Base-by-base conservation (phyloP, 2,797 vertebrate species). In the Crypturellus tataupa region DNA sequence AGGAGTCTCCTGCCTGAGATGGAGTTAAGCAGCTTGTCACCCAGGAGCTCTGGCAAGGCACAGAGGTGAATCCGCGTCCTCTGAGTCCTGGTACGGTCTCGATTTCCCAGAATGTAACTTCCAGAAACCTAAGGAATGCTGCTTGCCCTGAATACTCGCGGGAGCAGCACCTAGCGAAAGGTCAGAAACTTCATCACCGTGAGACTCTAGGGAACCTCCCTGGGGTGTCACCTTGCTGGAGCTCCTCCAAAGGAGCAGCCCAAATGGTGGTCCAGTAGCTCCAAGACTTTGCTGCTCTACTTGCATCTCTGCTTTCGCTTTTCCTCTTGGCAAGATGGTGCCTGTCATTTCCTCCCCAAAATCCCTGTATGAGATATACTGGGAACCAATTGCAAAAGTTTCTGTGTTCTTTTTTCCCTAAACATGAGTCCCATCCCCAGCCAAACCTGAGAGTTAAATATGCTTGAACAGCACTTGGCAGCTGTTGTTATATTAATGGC, bases 401-500 rank as follows among this genome's bases (percentile, higher is more conserved):
- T 77, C 10, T 49, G 37, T 25, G 20, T 63, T 85, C 27, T 91
- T 42, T 56, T 58, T 64, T 72, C 64, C 47, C 39, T 73, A 37
- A 80, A 75, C 7, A 51, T 64, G 44, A 85, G 67, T 63, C 69
- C 72, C 63, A 51, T 42, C 40, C 37, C 58, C 10, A 44, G 1
- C 3, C 91, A 82, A 92, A 93, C 33, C 79, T 73, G 3, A 25
- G 51, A 72, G 80, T 91, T 79, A 92, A 96, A 88, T 80, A 77
- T 3, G 25, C 56, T 79, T 67, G 60, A 92, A 39, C 60, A 86
- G 56, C 70, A 68, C 56, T 87, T 94, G 87, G 80, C 63, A 70
- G 67, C 89, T 79, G 67, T 80, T 82, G 78, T 89, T 94, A 31
- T 64, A 20, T 75, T 93, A 86, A 90, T 84, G 82, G 87, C 55